Conservation (phyloP, 2,113 vertebrate genomes). For the Myodes glareolus region DNA sequence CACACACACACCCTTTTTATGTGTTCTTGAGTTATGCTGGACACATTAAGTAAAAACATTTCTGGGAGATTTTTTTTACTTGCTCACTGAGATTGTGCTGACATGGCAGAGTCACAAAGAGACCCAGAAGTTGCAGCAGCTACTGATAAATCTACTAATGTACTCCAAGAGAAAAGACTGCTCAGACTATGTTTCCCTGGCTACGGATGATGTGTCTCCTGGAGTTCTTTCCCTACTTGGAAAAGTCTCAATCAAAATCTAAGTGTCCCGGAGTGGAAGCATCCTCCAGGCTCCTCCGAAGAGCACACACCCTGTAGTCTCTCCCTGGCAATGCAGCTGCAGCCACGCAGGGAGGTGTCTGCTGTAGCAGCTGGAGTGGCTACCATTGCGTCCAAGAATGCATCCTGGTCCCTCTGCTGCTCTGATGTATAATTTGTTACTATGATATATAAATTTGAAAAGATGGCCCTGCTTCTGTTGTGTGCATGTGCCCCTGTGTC, state of each 20-base stretch:
- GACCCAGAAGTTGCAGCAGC: background rate
- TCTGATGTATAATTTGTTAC: slow-evolving; percentile 79
- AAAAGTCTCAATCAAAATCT: background rate
- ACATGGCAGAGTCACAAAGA: background rate
- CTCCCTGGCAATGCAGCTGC: background rate
- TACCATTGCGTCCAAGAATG: slow-evolving; percentile 49
- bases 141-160: background rate
- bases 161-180: accelerated
- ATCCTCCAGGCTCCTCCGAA: accelerated
- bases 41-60: background rate
- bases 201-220: background rate
- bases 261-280: accelerated
- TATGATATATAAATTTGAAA: slow-evolving; percentile 76
- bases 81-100: background rate
- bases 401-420: slow-evolving; percentile 73
- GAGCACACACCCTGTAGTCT: background rate
- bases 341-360: background rate
- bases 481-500: background rate
- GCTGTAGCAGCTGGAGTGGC: slow-evolving; percentile 34
- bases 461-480: slow-evolving; percentile 69
- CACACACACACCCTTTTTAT: background rate
- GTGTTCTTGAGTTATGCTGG: background rate
- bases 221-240: background rate
- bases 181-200: background rate
- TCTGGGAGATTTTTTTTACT: background rate